Conservation (phyloP, 1,140 invertebrate species). For the Drosophila nannoptera region DNA sequence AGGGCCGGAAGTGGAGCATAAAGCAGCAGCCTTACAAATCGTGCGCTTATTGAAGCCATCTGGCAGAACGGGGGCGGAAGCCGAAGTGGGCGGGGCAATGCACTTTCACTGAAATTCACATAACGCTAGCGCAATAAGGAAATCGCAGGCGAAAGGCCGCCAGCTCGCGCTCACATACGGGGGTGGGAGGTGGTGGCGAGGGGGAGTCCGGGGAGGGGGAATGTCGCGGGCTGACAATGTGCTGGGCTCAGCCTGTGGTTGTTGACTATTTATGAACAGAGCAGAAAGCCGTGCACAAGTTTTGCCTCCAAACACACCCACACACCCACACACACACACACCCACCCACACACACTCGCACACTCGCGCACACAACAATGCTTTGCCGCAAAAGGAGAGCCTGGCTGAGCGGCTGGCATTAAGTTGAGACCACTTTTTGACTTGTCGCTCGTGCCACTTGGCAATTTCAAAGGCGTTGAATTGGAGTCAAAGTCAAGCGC, state of each 20-base stretch:
- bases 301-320: conserved; percentile 13
- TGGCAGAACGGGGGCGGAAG: conserved; percentile 40
- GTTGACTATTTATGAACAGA: conserved; percentile 66
- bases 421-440: conserved; percentile 19
- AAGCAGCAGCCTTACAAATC: conserved; percentile 45
- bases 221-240: conserved; percentile 1
- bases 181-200: not conserved
- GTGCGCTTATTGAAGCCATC: conserved; percentile 39
- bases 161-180: not conserved
- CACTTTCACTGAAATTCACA: conserved; percentile 57
- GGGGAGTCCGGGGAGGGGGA: too few relatives aligned
- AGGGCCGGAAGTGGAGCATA: conserved; percentile 32
- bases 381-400: not conserved
- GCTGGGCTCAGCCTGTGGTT: conserved; percentile 14
- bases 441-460: conserved; percentile 33
- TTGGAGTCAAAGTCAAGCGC: conserved; percentile 64
- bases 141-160: conserved; percentile 67
- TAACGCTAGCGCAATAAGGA: conserved; percentile 70
- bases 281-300: conserved; percentile 52
- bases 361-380: conserved; percentile 22
- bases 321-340: too few relatives aligned
- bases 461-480: conserved; percentile 66
- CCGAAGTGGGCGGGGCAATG: conserved; percentile 10
- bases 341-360: conserved; percentile 10
- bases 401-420: not conserved